A percentile compares a stretch with the other conserved stretches of the same genome.
Conservation (phyloP, 2,797 vertebrate genomes). For the Pogonophryne albipinna region DNA sequence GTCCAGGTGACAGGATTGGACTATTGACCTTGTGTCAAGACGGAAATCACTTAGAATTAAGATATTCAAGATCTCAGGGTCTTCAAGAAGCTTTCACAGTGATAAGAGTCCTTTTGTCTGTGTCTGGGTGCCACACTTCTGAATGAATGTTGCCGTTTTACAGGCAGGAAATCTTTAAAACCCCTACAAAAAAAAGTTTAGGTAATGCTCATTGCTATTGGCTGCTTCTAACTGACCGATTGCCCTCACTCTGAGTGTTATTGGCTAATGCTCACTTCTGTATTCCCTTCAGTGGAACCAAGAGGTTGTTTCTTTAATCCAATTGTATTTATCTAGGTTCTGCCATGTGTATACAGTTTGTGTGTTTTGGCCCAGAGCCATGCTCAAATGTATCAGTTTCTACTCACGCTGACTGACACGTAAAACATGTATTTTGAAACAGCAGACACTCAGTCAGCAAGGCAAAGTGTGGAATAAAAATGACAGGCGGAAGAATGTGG, state of each 20-base stretch:
- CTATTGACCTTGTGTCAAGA: constrained; percentile 67
- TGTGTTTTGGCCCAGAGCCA: constrained; percentile 11
- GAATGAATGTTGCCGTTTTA: constrained; percentile 47
- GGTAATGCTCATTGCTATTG: constrained; percentile 45
- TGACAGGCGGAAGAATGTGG: not conserved
- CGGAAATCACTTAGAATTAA: constrained; percentile 58
- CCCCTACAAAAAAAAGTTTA: constrained; percentile 53
- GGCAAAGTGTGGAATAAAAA: constrained; percentile 17
- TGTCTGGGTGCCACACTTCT: constrained; percentile 27
- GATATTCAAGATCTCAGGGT: constrained; percentile 42
- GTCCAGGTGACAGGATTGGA: constrained; percentile 51
- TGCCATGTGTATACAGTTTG: not conserved
- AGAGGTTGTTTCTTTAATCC: constrained; percentile 14
- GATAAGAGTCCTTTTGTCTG: constrained; percentile 49
- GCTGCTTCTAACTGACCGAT: constrained; percentile 47
- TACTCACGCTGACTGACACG: not conserved
- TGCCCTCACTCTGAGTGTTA: constrained; percentile 35
- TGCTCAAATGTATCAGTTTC: constrained; percentile 8
- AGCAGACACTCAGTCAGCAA: constrained; percentile 5
- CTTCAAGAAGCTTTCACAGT: constrained; percentile 41
- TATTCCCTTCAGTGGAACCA: constrained; percentile 19
- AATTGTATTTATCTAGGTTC: constrained; percentile 5
- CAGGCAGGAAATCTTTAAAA: constrained; percentile 46
- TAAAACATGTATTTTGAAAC: constrained; percentile 19
- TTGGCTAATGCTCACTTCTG: constrained; percentile 26